A percentile compares a stretch with the other conserved stretches of the same genome.
Evolutionary conservation across 30 jellyfish, hydroid and myxozoan genomes (phyloP).

Genomic region (Hydractinia echinata): DNA sequence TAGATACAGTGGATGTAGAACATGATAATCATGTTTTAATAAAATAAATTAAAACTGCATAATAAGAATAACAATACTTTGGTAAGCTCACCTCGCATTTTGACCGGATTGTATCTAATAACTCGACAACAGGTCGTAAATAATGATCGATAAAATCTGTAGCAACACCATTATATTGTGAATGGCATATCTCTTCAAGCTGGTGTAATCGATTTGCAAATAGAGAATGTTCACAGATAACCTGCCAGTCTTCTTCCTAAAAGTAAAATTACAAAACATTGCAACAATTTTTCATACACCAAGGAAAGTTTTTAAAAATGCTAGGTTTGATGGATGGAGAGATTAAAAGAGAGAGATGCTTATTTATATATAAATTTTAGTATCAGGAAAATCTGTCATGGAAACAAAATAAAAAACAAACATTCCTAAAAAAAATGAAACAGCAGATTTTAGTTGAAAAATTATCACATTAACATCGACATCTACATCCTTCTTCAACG

Average conservation of each 20-base stretch:
- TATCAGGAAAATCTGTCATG: too few relatives aligned
- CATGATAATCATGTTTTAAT: background rate
- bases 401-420: too few relatives aligned
- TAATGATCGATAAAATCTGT: constrained; percentile 51
- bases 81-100: constrained; percentile 52
- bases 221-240: constrained; percentile 69
- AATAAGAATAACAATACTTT: background rate
- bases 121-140: constrained; percentile 74
- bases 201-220: constrained; percentile 53
- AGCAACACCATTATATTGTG: constrained; percentile 48
- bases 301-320: too few relatives aligned
- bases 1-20: too few relatives aligned
- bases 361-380: too few relatives aligned
- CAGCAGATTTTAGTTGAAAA: too few relatives aligned
- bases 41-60: background rate
- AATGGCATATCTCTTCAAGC: constrained; percentile 49
- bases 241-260: constrained; percentile 91
- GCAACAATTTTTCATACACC: too few relatives aligned
- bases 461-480: too few relatives aligned
- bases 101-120: constrained; percentile 66
- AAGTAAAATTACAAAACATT: constrained; percentile 3
- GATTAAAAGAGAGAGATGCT: too few relatives aligned
- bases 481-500: too few relatives aligned
- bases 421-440: too few relatives aligned
- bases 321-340: too few relatives aligned